phyloP scores from a whole-genome alignment of 2,113 vertebrate genomes.

The Grallaria varia region DNA sequence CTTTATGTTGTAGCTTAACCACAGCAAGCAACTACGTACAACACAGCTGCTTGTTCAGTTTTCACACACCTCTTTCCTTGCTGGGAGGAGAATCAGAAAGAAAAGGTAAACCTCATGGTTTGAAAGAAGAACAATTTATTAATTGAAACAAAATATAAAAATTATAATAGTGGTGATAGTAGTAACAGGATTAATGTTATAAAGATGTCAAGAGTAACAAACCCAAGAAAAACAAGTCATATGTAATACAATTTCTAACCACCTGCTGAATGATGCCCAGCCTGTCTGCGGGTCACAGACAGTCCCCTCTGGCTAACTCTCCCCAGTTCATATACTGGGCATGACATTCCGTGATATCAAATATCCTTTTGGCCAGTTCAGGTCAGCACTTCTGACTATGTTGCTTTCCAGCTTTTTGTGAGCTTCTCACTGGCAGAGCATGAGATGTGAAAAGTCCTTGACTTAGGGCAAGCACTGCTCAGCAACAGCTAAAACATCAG shows the following conservation, averaged over 20 bases:
- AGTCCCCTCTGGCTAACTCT: background rate
- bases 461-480: background rate
- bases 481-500: background rate
- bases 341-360: background rate
- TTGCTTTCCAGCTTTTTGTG: background rate
- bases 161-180: background rate
- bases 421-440: background rate
- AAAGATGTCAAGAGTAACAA: background rate
- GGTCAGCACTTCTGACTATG: too few relatives aligned
- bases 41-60: background rate
- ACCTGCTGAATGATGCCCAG: accelerated
- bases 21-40: background rate
- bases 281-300: background rate
- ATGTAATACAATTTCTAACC: background rate
- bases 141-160: background rate
- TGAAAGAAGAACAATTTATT: background rate
- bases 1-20: background rate
- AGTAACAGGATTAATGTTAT: background rate
- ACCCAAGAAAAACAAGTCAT: background rate
- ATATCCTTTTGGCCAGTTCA: background rate
- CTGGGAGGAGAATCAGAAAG: background rate
- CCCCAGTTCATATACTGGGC: too few relatives aligned
- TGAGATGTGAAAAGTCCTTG: background rate
- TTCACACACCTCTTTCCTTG: background rate
- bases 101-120: background rate